Evolutionary conservation across 2,797 vertebrate species (phyloP), one percentile per base, ranked within the genome.

Genomic region (Xiphophorus birchmanni): DNA sequence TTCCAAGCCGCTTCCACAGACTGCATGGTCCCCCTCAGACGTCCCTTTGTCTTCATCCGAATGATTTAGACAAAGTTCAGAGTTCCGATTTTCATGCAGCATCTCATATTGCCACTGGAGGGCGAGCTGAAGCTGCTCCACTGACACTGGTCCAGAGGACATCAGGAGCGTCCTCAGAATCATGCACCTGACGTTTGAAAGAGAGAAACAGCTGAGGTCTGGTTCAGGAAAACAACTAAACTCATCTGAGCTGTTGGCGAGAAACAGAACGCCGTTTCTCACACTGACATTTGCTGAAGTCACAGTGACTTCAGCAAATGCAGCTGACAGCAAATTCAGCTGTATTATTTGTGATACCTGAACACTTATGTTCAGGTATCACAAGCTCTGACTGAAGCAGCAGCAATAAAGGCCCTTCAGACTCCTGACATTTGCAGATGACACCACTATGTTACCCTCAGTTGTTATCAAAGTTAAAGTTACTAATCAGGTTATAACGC

Each of bases 91-190:
- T 2, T 13, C 72, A 9, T 56, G 83, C 18, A 94, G 84, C 75
- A 94, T 80, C 74, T 96, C 91, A 4, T 95, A 92, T 90, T 95
- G 94, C 94, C 96, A 97, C 83, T 93, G 94, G 73, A 95, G 50
- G 26, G 90, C 95, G 29, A 90, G 77, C 86, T 96, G 92, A 26
- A 97, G 94, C 56, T 89, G 85, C 47, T 69, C 79, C 17, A 94
- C 80, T 1, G 90, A 1, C 50, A 94, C 82, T 0, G 90, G 92
- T 17, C 81, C 86, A n/a, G 92, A 76, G 73, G 89, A 95, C 1
- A 86, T 90, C 2, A 97, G 78, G 2, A 96, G 89, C 26, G 86
- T 95, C 87, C 94, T 92, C 56, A 94, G 54, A 50, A 80, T 90
- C 87, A 93, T 74, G 80, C 95, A 96, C 75, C 96, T 96, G 82